Percentiles rank a stretch among this genome's conserved stretches.
phyloP scores from a whole-genome alignment of 64 coral and sea anemone species.

The Orbicella faveolata region DNA sequence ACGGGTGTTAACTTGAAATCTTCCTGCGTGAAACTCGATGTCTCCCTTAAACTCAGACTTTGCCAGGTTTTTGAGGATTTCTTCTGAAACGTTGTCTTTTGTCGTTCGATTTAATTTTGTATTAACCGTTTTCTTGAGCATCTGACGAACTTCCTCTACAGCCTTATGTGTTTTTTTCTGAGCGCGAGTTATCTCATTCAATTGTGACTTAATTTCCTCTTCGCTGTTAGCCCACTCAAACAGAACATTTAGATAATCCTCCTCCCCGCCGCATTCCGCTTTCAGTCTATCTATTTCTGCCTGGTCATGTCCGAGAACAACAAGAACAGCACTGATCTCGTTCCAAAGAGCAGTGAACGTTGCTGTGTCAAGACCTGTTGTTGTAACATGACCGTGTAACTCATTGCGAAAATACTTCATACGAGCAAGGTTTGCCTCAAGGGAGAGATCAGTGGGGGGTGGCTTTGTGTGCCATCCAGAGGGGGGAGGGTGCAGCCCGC shows the following conservation, averaged over 20 bases:
- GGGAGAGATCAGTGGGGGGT: not conserved
- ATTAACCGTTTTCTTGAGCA: not conserved
- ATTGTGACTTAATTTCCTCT: not conserved
- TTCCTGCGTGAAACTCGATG: not conserved
- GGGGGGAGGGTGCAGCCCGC: not conserved
- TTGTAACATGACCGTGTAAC: not conserved
- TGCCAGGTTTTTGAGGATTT: not conserved
- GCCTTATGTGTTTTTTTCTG: not conserved
- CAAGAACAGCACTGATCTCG: conserved; percentile 6
- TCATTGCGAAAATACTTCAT: conserved; percentile 28
- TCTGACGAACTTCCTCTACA: conserved; percentile 3
- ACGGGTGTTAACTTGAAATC: not conserved
- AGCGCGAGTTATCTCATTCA: not conserved
- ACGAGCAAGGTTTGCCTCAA: conserved; percentile 19
- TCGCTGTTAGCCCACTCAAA: not conserved
- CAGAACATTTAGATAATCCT: not conserved
- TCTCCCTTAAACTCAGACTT: conserved; percentile 9
- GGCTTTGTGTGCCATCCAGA: conserved; percentile 2
- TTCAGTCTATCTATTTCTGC: conserved; percentile 7
- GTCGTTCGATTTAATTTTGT: not conserved
- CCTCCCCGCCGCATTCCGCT: not conserved
- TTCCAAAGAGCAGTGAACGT: not conserved
- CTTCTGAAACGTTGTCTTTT: not conserved
- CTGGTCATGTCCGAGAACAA: not conserved
- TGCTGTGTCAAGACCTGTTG: not conserved